Base-by-base conservation (phyloP, 2,797 vertebrate genomes). In the Syndactyla subalaris region DNA sequence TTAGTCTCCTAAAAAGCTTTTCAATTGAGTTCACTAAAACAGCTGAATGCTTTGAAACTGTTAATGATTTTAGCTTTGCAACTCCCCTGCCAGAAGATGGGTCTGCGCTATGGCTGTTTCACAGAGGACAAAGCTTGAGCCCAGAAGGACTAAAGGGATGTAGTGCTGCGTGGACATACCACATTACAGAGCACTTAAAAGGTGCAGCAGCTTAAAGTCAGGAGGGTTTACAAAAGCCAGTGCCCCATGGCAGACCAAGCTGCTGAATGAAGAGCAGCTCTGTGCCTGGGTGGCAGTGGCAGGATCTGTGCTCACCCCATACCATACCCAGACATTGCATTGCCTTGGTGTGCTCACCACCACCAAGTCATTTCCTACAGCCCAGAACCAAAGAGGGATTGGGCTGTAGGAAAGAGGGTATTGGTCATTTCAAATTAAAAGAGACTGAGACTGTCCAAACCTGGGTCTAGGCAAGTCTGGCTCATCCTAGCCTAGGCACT, bases 1-100 rank as follows among this genome's bases (percentile, higher is more conserved):
- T 92, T 90, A 81, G 91, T 85, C 65, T 91, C 57, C 65, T 68
- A 71, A 88, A 91, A 95, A 77, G 57, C 65, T 91, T 88, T 88
- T 75, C 82, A 83, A 36, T 29, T 4, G 34, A 77, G 82, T 65
- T 93, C 9, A 3, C 81, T 92, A 54, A 85, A 88, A 91, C 11
- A 89, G 59, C 74, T 73, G 71, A 62, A 92, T 83, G 70, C 85
- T 94, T 91, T 1, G 2, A 63, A 93, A 79, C 74, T 39, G 30
- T 57, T 77, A 74, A 88, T 51, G 87, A 75, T 67, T 91, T 85
- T 61, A 82, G 34, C 87, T 77, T 92, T 71, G 48, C 26, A 57
- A 8, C 48, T 77, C 23, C 59, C 38, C 20, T 85, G 49, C 29
- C 41, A 46, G 49, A 61, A 43, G 41, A 68, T 24, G 34, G 34